A percentile compares a stretch with the other conserved stretches of the same genome.
These are phyloP conservation scores for Patella vulgata DNA, from an alignment of 1,140 invertebrate species.

Conservation along the genomic window DNA sequence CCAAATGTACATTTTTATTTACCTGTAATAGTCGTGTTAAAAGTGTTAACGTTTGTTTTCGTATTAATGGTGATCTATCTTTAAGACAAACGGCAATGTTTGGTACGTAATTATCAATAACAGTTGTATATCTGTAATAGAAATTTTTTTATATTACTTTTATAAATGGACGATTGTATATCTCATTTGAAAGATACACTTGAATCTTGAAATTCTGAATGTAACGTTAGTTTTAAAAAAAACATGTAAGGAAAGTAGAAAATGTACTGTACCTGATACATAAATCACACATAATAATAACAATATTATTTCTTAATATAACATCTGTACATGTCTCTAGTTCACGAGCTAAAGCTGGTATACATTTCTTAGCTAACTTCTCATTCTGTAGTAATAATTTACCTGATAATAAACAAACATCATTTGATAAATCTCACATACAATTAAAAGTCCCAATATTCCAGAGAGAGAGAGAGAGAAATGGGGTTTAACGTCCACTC, in stretches of 20 bases:
- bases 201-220: too few relatives aligned
- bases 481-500: too few relatives aligned
- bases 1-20: too few relatives aligned
- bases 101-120: conserved; percentile 73
- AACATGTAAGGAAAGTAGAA: too few relatives aligned
- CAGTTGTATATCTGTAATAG: conserved; percentile 70
- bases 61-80: conserved; percentile 69
- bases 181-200: too few relatives aligned
- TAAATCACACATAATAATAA: conserved; percentile 74
- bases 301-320: conserved; percentile 72
- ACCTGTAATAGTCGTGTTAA: conserved; percentile 73
- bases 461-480: too few relatives aligned
- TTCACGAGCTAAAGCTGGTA: conserved; percentile 69
- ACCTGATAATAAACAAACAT: conserved; percentile 53
- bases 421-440: too few relatives aligned
- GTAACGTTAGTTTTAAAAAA: too few relatives aligned
- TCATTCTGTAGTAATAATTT: conserved; percentile 72
- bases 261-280: conserved; percentile 68
- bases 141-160: too few relatives aligned
- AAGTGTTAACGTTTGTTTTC: conserved; percentile 72
- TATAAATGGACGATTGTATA: too few relatives aligned
- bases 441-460: too few relatives aligned
- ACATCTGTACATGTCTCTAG: conserved; percentile 66
- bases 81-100: conserved; percentile 74
- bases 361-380: conserved; percentile 68